phyloP scores from a whole-genome alignment of 2,888 invertebrate genomes.

The Apodemia mormo region DNA sequence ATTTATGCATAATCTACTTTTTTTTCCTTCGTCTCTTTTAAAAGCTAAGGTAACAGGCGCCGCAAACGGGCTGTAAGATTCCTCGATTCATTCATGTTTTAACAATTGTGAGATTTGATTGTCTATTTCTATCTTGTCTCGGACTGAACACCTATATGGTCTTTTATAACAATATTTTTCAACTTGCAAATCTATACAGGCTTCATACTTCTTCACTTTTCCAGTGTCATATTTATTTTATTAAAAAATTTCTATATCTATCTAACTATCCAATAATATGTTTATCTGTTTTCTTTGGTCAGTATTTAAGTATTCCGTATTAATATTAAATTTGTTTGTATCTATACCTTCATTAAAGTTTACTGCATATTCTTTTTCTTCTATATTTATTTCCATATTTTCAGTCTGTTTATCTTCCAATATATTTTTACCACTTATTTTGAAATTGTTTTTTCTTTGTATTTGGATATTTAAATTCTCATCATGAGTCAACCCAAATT shows the following conservation, averaged over 20 bases:
- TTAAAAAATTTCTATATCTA: neutral
- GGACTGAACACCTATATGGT: neutral
- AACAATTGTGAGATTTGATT: too few species aligned
- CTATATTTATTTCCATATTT: slow-evolving; percentile 18
- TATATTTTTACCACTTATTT: slow-evolving; percentile 13
- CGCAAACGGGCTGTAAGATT: too few species aligned
- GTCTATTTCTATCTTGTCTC: neutral
- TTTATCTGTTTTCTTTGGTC: too few species aligned
- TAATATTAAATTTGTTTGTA: slow-evolving; percentile 32
- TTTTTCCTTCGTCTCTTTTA: neutral
- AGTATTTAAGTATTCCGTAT: slow-evolving; percentile 15
- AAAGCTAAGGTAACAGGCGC: too few species aligned
- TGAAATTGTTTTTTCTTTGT: neutral
- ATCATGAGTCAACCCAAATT: slow-evolving; percentile 24
- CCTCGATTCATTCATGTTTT: too few species aligned
- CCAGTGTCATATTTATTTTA: neutral
- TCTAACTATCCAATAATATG: neutral
- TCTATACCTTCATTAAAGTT: slow-evolving; percentile 37
- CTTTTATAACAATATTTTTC: neutral
- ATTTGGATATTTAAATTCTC: slow-evolving; percentile 23
- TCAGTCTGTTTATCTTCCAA: slow-evolving; percentile 17
- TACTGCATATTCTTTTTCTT: slow-evolving; percentile 22
- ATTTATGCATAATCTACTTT: neutral
- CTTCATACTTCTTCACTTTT: neutral
- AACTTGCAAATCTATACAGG: neutral